Evolutionary conservation across 2,888 invertebrate species (phyloP).

Genomic region (Seira sanloemensis): DNA sequence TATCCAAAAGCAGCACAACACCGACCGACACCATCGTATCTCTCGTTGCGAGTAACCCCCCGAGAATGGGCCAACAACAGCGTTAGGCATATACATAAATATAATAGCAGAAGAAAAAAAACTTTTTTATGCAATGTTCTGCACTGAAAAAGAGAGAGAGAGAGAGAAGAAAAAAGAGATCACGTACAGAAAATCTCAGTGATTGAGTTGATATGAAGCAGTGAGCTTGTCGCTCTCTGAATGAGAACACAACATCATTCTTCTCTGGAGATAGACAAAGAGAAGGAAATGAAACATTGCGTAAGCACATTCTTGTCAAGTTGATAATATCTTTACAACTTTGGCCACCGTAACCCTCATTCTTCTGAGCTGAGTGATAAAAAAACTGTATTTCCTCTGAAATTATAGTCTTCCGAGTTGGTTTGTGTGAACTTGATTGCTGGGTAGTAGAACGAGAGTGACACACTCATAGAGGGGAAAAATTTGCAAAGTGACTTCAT

Average conservation of each 20-base stretch:
- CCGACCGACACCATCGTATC: too few relatives aligned
- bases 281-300: background rate
- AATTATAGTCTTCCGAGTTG: background rate
- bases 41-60: background rate
- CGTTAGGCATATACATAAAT: too few relatives aligned
- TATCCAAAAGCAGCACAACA: background rate
- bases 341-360: too few relatives aligned
- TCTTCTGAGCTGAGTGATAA: background rate
- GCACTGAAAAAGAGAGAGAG: too few relatives aligned
- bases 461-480: background rate
- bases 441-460: too few relatives aligned
- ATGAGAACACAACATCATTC: background rate
- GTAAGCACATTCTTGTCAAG: background rate
- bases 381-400: background rate
- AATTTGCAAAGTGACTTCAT: too few relatives aligned
- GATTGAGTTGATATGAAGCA: background rate
- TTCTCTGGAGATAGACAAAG: constrained; percentile 5
- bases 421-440: too few relatives aligned
- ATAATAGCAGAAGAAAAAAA: too few relatives aligned
- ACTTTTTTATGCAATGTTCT: background rate
- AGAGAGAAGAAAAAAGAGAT: too few relatives aligned
- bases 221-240: constrained; percentile 7
- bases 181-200: constrained; percentile 14
- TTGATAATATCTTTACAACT: background rate
- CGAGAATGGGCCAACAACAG: constrained; percentile 1